Evolutionary conservation across 2,888 invertebrate genomes (phyloP).

Genomic region (Agrotis segetum): DNA sequence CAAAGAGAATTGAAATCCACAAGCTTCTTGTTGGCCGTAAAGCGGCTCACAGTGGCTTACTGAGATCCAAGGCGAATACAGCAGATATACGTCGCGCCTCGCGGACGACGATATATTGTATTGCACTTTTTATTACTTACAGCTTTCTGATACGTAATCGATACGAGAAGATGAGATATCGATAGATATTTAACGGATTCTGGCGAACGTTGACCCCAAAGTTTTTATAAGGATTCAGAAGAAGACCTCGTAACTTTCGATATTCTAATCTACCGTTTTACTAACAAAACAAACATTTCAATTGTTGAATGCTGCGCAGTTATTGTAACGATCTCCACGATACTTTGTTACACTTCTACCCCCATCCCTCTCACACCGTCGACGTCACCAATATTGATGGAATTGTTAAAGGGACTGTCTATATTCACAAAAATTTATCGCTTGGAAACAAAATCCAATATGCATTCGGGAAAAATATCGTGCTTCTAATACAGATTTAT

Average conservation of each 20-base stretch:
- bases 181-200: background rate
- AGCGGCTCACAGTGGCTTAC: conserved; percentile 76
- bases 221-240: background rate
- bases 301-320: conserved; percentile 6
- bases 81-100: conserved; percentile 36
- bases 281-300: background rate
- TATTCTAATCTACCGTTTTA: background rate
- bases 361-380: conserved; percentile 8
- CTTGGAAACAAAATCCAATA: conserved; percentile 51
- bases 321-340: conserved; percentile 13
- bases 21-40: conserved; percentile 78
- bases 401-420: conserved; percentile 60
- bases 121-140: conserved; percentile 25
- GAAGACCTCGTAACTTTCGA: background rate
- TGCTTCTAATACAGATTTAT: conserved; percentile 40
- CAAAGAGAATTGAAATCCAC: conserved; percentile 83
- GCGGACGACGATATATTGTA: conserved; percentile 29
- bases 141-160: conserved; percentile 17
- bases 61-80: conserved; percentile 64
- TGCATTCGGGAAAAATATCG: conserved; percentile 37
- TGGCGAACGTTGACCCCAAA: background rate
- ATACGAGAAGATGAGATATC: conserved; percentile 8
- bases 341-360: conserved; percentile 26
- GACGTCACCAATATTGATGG: conserved; percentile 57
- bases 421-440: conserved; percentile 56